These are phyloP conservation scores for Toxotes jaculatrix DNA, from an alignment of 2,113 vertebrate species.

Conservation along the genomic window DNA sequence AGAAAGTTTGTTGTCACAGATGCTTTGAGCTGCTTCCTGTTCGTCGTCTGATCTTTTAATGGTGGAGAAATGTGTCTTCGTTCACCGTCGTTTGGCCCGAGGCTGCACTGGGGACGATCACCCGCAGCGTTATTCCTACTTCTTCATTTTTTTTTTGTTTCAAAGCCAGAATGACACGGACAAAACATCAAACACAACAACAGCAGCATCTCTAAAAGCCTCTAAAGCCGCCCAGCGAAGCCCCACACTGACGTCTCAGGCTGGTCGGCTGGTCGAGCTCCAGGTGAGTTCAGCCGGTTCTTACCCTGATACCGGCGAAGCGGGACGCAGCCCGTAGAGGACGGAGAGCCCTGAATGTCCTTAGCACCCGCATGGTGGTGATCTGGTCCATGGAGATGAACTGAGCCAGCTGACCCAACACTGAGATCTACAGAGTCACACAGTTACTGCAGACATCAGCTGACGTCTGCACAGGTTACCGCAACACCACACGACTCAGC, in stretches of 20 bases:
- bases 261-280: background rate
- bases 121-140: no score
- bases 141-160: no score
- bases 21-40: background rate
- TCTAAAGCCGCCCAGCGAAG: slow-evolving; percentile 2
- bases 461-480: no score
- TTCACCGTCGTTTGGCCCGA: no score
- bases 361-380: slow-evolving; percentile 81
- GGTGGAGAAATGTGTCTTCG: no score
- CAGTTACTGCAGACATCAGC: background rate
- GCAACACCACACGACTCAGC: no score
- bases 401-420: slow-evolving; percentile 78
- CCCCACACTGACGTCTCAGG: background rate
- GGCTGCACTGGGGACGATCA: no score
- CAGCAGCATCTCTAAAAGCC: slow-evolving; percentile 1
- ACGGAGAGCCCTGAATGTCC: slow-evolving; percentile 82
- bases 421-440: slow-evolving; percentile 76
- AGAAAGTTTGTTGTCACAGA: background rate
- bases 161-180: slow-evolving; percentile 8
- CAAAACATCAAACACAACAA: background rate
- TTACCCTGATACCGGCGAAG: slow-evolving; percentile 89
- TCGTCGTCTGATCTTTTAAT: no score
- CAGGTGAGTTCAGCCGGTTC: slow-evolving; percentile 47
- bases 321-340: slow-evolving; percentile 81
- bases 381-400: slow-evolving; percentile 78